These are phyloP conservation scores for Odontesthes bonariensis DNA, from an alignment of 2,113 vertebrate species.

Conservation along the genomic window DNA sequence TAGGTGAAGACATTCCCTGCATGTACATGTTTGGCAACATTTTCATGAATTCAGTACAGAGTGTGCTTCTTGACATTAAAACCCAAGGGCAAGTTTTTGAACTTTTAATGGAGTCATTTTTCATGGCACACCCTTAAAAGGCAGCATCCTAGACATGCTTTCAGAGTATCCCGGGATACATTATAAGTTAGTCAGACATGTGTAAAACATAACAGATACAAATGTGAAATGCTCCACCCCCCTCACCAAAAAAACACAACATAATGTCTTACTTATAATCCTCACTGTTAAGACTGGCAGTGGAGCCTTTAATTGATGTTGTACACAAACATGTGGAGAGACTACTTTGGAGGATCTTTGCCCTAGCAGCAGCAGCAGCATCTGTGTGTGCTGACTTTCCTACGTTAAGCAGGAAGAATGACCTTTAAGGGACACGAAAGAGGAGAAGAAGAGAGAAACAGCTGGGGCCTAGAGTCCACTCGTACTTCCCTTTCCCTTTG, in stretches of 20 bases:
- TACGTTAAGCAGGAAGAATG: conserved; percentile 56
- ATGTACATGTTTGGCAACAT: conserved; percentile 51
- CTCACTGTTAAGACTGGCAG: conserved; percentile 9
- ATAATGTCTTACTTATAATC: conserved; percentile 12
- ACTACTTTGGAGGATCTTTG: conserved; percentile 14
- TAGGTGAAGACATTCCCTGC: conserved; percentile 31
- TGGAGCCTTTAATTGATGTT: conserved; percentile 36
- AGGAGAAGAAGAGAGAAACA: conserved; percentile 50
- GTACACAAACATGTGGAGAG: not conserved
- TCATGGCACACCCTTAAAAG: conserved; percentile 46
- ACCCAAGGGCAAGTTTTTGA: conserved; percentile 35
- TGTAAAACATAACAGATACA: conserved; percentile 30
- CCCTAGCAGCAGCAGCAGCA: conserved; percentile 34
- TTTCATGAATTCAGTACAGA: conserved; percentile 33
- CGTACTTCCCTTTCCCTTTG: conserved; percentile 42
- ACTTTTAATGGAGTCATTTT: conserved; percentile 15
- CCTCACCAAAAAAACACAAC: conserved; percentile 36
- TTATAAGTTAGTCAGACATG: conserved; percentile 50
- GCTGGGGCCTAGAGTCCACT: conserved; percentile 34
- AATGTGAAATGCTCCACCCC: conserved; percentile 19
- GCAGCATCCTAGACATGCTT: conserved; percentile 23
- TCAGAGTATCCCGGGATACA: conserved; percentile 48
- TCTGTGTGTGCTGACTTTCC: conserved; percentile 46
- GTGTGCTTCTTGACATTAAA: conserved; percentile 32
- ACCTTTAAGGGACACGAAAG: conserved; percentile 52